These are phyloP conservation scores for Brachypterus glaber DNA, from an alignment of 2,888 invertebrate species.

Conservation along the genomic window DNA sequence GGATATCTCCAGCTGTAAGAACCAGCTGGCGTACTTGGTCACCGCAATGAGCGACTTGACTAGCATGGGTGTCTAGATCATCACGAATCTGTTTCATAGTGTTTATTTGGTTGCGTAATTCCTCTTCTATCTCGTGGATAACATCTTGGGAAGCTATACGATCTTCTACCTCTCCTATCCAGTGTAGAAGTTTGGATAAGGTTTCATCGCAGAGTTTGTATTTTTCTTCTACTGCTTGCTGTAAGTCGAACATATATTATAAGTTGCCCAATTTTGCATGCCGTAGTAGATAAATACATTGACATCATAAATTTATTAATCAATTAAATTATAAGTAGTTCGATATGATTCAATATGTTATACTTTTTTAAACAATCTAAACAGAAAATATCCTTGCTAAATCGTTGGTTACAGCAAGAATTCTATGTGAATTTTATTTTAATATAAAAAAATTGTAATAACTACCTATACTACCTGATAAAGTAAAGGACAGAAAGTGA, in stretches of 20 bases:
- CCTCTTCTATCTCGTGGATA: slow-evolving; percentile 77
- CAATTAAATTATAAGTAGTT: too few relatives aligned
- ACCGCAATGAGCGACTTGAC: slow-evolving; percentile 73
- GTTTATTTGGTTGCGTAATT: slow-evolving; percentile 81
- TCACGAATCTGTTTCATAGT: slow-evolving; percentile 84
- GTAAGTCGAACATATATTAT: slow-evolving; percentile 41
- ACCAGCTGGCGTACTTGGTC: slow-evolving; percentile 87
- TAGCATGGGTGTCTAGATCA: slow-evolving; percentile 76
- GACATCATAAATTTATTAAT: too few relatives aligned
- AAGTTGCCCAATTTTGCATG: too few relatives aligned
- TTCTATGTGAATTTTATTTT: too few relatives aligned
- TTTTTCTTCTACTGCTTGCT: slow-evolving; percentile 94
- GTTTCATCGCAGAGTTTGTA: slow-evolving; percentile 86
- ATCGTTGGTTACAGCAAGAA: too few relatives aligned
- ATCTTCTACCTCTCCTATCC: slow-evolving; percentile 79
- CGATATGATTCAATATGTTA: too few relatives aligned
- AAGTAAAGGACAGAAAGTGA: too few relatives aligned
- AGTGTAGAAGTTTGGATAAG: slow-evolving; percentile 72
- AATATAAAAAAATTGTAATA: too few relatives aligned
- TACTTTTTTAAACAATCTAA: too few relatives aligned
- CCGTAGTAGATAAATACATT: too few relatives aligned
- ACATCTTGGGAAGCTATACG: slow-evolving; percentile 77
- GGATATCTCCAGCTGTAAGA: slow-evolving; percentile 80
- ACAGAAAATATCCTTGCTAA: too few relatives aligned
- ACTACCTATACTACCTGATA: too few relatives aligned